Evolutionary conservation across 1,140 invertebrate species (phyloP), one percentile per base, ranked within the genome.

Genomic region (Goniozus legneri): DNA sequence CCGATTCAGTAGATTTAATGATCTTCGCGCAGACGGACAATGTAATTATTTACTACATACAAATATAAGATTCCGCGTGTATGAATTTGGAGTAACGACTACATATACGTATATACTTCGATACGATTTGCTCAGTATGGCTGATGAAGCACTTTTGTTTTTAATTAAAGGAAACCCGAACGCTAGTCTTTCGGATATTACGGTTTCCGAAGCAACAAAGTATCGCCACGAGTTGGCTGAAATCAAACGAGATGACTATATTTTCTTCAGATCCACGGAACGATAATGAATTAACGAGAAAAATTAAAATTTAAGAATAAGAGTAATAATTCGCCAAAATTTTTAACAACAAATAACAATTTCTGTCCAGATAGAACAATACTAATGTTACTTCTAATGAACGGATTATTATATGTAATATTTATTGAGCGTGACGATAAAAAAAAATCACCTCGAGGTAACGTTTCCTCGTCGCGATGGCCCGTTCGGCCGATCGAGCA

Each of bases 301-400:
- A 60, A 61, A 35, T 59, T 60, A 43, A n/a, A n/a, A n/a, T n/a
- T n/a, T n/a, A n/a, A n/a, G n/a, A n/a, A n/a, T n/a, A 55, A 62
- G 48, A 55, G 19, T 41, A 54, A n/a, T n/a, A 54, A 62, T 58
- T 68, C 64, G 63, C 62, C 64, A 63, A 68, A 65, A 67, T 62
- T 60, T 52, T 60, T 58, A 64, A 65, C 50, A 42, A 54, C 13
- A 52, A 50, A 40, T 18, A 70, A 63, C 66, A 56, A 66, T 63
- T 70, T 64, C 68, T 69, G 70, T 71, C 70, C 68, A 73, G 67
- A 68, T 73, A 70, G 65, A 73, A 73, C 65, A 70, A 69, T 71
- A 71, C 65, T 63, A 63, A 53, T 66, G 64, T 58, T 64, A 70
- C 57, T 49, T 50, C 63, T 7, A 62, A 68, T 61, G 50, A 63